Evolutionary conservation across 2,113 vertebrate species (phyloP).

Genomic region (Lophius piscatorius): DNA sequence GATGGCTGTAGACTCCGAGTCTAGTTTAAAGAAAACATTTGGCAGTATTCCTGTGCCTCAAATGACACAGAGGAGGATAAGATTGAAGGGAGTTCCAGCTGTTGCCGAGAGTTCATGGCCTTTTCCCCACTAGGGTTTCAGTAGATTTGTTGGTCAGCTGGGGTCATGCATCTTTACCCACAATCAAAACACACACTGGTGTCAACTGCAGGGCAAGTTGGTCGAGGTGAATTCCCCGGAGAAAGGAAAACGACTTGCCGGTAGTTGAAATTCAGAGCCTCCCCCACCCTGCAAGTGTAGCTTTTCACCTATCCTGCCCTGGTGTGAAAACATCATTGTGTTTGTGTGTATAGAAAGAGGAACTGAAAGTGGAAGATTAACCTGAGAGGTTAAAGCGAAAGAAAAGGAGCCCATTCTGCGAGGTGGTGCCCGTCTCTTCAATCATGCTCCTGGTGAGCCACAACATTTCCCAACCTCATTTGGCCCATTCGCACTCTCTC

Average conservation of each 20-base stretch:
- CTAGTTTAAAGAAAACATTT: too few relatives aligned
- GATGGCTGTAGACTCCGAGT: too few relatives aligned
- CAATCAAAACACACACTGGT: slow-evolving; percentile 28
- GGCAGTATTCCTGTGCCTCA: too few relatives aligned
- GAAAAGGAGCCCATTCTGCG: neutral
- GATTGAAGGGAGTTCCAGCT: neutral
- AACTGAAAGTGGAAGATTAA: neutral
- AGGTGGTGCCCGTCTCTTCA: too few relatives aligned
- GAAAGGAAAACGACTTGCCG: neutral
- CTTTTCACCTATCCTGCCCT: neutral
- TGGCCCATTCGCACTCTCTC: neutral
- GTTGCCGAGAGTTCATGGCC: slow-evolving; percentile 14
- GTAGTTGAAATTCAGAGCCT: slow-evolving; percentile 1
- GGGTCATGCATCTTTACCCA: slow-evolving; percentile 29
- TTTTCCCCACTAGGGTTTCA: neutral
- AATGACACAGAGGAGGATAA: neutral
- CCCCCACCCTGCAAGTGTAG: neutral
- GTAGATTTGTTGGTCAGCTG: slow-evolving; percentile 3
- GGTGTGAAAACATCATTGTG: neutral
- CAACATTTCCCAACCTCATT: neutral
- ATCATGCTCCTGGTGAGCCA: neutral
- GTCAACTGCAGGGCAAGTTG: slow-evolving; percentile 32
- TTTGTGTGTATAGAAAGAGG: neutral
- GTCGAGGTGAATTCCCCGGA: neutral
- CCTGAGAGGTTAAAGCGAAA: too few relatives aligned